Evolutionary conservation across 2,888 invertebrate species (phyloP), one percentile per base, ranked within the genome.

Genomic region (Lycaena phlaeas): DNA sequence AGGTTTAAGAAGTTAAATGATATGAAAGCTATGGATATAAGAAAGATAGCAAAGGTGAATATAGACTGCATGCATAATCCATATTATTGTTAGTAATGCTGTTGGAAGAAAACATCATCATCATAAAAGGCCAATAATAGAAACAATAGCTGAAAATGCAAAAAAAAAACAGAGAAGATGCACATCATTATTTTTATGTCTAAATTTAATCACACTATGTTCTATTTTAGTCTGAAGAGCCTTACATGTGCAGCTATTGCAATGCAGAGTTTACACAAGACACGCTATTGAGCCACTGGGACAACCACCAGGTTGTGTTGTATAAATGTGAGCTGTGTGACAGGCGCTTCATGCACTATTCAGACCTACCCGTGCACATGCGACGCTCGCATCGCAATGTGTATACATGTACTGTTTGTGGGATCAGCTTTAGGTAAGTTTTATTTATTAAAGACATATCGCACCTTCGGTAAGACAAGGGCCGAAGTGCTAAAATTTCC

Each of bases 311-410:
- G 38, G 44, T 2, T 10, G 38, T n/a, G 43, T 54, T 40, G 42
- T 53, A 28, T 46, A 49, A 39, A 2, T 73, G 73, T 15, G 44
- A 25, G 0, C 18, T 57, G 7, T 74, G 73, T 15, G 29, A 38
- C 0, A 50, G 56, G 5, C 44, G 56, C 2, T 58, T 49, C 1
- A 50, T 52, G 2, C 44, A 49, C 0, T 36, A 44, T 0, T 42
- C 43, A 0, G 45, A 67, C 2, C 50, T 56, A 4, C 48, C 50
- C 3, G 56, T 59, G 10, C 46, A 48, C 22, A 11, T 66, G 2
- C 50, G 53, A 4, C 41, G 51, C 1, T 28, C 38, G 0, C 74
- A 73, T 22, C 45, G 49, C 0, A 51, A 51, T 4, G 30, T 46
- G 1, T 72, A 59, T n/a, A 49, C 44, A 0, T 73, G 73, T 26